Evolutionary conservation across 64 coral and sea anemone species (phyloP), one percentile per base, ranked within the genome.

Genomic region (Trachythela sp.): DNA sequence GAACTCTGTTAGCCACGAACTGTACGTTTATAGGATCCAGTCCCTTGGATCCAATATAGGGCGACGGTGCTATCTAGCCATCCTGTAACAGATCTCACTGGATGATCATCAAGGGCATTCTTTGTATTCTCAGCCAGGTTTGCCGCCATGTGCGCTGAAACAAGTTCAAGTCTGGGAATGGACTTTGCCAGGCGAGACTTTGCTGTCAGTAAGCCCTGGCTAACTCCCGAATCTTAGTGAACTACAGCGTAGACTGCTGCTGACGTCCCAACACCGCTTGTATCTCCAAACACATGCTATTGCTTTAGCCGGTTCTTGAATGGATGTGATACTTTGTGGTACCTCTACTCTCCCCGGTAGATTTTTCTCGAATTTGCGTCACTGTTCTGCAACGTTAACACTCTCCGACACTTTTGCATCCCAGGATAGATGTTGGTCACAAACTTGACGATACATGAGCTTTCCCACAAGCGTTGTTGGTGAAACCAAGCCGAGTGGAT

Each of bases 1-100:
- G 11, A 34, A 90, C 89, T 90, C 89, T 52, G 89, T 90, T 90
- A 50, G 26, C 27, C n/a, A 85, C 89, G 38, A 90, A 90, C 80
- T 90, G 83, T n/a, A n/a, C n/a, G n/a, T 29, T 91, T 91, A 41
- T 86, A 91, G 5, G 30, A 35, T 27, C 89, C 89, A 36, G 51
- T 9, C 11, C 58, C 31, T 70, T 84, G 56, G 15, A 91, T 91
- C 89, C 89, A 86, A 39, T 91, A 64, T 6, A 90, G 77, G 1
- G 77, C 89, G 35, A 90, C 89, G 17, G 77, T 84, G 36, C 71
- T 77, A 77, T 77, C 71, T 27, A 77, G 33, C 89, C 77, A 43
- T 58, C 89, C 45, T 52, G 48, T 48, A 32, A 85, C 20, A 70
- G 0, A 20, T 85, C 20, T 77, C 54, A 60, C 38, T 1, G 83